Base-by-base conservation (phyloP, 2,113 vertebrate genomes). In the Carassius auratus region DNA sequence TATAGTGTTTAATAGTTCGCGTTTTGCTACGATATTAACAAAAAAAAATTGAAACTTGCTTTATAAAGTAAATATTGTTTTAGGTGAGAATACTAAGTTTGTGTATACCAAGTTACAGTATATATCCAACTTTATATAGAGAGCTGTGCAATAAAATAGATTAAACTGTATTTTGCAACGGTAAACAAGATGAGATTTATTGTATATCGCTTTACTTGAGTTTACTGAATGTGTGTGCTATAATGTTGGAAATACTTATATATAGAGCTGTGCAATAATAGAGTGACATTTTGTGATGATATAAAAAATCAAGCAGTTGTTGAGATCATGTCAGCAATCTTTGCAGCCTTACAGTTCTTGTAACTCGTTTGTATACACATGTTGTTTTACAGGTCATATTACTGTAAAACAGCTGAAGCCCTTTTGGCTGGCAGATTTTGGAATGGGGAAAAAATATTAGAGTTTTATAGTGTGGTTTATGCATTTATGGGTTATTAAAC, bases 401-500 rank as follows among this genome's bases (percentile, higher is more conserved):
- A 33, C 26, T 79, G 21, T 61, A 42, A 42, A 79, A 61, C 76
- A 80, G 76, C 57, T 42, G 42, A 71, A 71, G 9, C 23, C 52
- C 36, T 62, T 79, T 62, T 42, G n/a, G 52, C 36, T 10, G 59
- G 59, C 59, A 66, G 36, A 81, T 79, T 64, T 62, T 13, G 19
- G 7, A 45, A 73, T 45, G 6, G 19, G 12, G 36, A 21, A 79
- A 21, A 62, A 62, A 42, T 62, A 21, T 42, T 42, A 42, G 38
- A 59, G 55, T 36, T 79, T 79, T 62, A 26, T 30, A 10, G 78
- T 64, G 78, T 64, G 61, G 78, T 81, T 81, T 81, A 79, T 79
- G 9, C 30, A 59, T 75, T 75, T 78, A 45, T 45, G 59, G 38
- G 59, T 64, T 81, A 64, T 48, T 81, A 81, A 50, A 48, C 73